Evolutionary conservation across 1,140 invertebrate species (phyloP).

Genomic region (Ceratosolen fusciceps): DNA sequence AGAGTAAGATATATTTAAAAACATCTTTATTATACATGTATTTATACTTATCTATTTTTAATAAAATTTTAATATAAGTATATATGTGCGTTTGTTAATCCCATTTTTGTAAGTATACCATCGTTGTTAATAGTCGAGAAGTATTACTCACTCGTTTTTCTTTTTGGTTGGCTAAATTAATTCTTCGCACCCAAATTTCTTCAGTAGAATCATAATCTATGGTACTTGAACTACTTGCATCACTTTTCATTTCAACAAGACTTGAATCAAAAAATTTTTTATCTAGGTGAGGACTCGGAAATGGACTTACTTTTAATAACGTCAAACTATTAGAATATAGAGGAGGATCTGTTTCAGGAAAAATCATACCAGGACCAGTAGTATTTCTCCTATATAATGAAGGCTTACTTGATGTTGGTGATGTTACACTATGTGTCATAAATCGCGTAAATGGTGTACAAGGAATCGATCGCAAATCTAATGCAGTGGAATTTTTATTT

Average conservation of each 20-base stretch:
- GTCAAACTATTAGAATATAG: slow-evolving; percentile 69
- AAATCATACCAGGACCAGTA: slow-evolving; percentile 67
- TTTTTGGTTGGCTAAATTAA: slow-evolving; percentile 68
- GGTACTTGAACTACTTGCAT: slow-evolving; percentile 77
- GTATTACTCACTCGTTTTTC: slow-evolving; percentile 62
- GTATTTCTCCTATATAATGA: slow-evolving; percentile 66
- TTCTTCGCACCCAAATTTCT: slow-evolving; percentile 80
- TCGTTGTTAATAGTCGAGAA: background rate
- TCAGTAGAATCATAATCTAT: slow-evolving; percentile 75
- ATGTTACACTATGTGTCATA: slow-evolving; percentile 64
- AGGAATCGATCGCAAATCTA: slow-evolving; percentile 53
- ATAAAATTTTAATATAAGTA: slow-evolving; percentile 34
- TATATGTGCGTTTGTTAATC: background rate
- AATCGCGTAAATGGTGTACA: slow-evolving; percentile 57
- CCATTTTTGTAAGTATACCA: too few species aligned
- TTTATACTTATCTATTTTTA: background rate
- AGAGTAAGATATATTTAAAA: too few species aligned
- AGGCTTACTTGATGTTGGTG: slow-evolving; percentile 66
- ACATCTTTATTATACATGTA: too few species aligned
- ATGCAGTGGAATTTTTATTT: slow-evolving; percentile 60
- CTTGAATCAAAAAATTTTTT: slow-evolving; percentile 85
- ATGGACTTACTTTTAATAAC: slow-evolving; percentile 69
- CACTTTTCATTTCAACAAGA: slow-evolving; percentile 84
- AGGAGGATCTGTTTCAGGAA: slow-evolving; percentile 68
- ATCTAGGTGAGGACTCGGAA: slow-evolving; percentile 80